Conservation (phyloP, 92 coral and sea anemone species). For the Montipora capitata region DNA sequence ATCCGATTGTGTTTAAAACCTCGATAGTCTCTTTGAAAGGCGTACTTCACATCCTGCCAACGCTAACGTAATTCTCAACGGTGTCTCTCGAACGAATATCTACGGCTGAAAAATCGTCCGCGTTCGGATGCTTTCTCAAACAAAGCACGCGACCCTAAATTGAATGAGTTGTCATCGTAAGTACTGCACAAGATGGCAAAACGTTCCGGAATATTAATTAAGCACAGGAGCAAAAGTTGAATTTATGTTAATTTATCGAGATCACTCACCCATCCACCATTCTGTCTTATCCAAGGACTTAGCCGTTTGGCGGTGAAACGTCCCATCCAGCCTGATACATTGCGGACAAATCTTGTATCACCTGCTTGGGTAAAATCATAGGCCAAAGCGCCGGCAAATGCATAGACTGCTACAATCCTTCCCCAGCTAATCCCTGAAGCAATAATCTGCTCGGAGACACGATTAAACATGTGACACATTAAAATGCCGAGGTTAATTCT, state of each 20-base stretch:
- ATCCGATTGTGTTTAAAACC: no score
- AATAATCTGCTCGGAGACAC: constrained; percentile 87
- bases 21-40: background rate
- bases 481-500: constrained; percentile 81
- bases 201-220: background rate
- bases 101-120: no score
- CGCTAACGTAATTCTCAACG: no score
- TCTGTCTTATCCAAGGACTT: constrained; percentile 85
- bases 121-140: background rate
- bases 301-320: constrained; percentile 83
- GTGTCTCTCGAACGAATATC: no score
- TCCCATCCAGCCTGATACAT: constrained; percentile 89
- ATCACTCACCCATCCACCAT: constrained; percentile 97
- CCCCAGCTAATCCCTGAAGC: constrained; percentile 90
- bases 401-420: constrained; percentile 90
- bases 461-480: constrained; percentile 92
- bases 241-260: background rate
- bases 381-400: constrained; percentile 94
- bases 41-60: background rate
- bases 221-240: background rate
- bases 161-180: background rate
- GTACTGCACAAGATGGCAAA: background rate
- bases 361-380: constrained; percentile 85
- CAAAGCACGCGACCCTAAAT: background rate
- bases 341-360: constrained; percentile 77